Base-by-base conservation (phyloP, 1,140 invertebrate genomes). In the Pogonomyrmex californicus region DNA sequence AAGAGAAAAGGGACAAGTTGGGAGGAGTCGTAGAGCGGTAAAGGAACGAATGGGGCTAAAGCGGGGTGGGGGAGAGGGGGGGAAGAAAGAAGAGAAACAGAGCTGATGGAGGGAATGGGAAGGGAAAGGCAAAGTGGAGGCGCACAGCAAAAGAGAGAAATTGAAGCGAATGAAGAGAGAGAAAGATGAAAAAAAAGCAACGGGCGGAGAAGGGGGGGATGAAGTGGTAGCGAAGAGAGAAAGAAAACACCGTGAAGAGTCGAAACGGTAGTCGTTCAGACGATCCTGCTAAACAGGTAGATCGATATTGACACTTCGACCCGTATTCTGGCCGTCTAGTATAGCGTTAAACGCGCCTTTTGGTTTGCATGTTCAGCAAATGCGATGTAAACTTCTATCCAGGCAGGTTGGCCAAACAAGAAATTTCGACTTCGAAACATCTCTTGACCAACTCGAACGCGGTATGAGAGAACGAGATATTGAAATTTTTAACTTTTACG, bases 261-360 rank as follows among this genome's bases (percentile, higher is more conserved):
- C 44, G 47, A 44, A 85, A 85, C 70, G 82, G 73, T 85, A 76
- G 82, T 85, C 75, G 82, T 79, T 51, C 30, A 17, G 62, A 79
- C 58, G 79, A 83, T 83, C 68, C 68, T 70, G 79, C 79, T 83
- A 73, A 83, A 58, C 79, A 73, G 79, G 54, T 82, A 82, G 71
- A 73, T 87, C 82, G 58, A 65, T 71, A 44, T 77, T 44, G 41
- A 38, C 68, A 70, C 49, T 83, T 70, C 70, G 62, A 66, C 65
- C 68, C 58, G 78, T 81, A 83, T 66, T 85, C 75, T 51, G 49
- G 51, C n/a, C 41, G 56, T 36, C 36, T n/a, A 5, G 23, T 75
- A 62, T 41, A 47, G 17, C 62, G 36, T 68, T 30, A 54, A 68
- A 33, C 38, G n/a, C 47, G 62, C 4, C 14, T 81, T 56, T 81